Evolutionary conservation across 2,888 invertebrate species (phyloP), one percentile per base, ranked within the genome.

Genomic region (Cataglyphis altisquamis): DNA sequence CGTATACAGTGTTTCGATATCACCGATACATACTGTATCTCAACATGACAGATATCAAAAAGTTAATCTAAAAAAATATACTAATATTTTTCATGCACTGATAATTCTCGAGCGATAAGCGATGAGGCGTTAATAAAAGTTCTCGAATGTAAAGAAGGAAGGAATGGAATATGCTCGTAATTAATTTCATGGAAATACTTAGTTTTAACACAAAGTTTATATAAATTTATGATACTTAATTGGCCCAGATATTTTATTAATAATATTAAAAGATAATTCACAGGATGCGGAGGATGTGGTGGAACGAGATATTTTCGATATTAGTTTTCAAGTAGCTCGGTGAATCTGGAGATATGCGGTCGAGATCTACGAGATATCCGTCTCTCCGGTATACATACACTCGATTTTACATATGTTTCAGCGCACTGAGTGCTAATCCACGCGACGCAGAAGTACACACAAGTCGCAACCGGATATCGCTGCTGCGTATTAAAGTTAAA

Each of bases 401-500:
- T 36, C 21, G 55, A 68, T 41, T 55, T 55, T 68, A 57, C 52
- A 67, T 25, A 62, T 68, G 55, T 77, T 77, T 77, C 77, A 68
- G 29, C 67, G 39, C 55, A 39, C 41, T 18, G 66, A 32, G 60
- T 72, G 78, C 78, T 80, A 72, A 80, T 80, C 78, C 78, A 73
- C 45, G 73, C 45, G 73, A 60, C 73, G 73, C 72, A 78, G 6
- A 36, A 36, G 32, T 36, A 72, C 60, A 60, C 32, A 60, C 77
- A 57, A 68, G 18, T 63, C 41, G 48, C 55, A 39, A 10, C 32
- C 64, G 75, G 52, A 29, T 75, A 83, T 83, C 74, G 85, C 84
- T 85, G 62, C 57, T 87, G 67, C 88, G 86, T 89, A 88, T 92
- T 90, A 88, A 86, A 88, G 90, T 82, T 88, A 90, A 91, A 91